Conservation (phyloP, 2,797 vertebrate genomes). For the Gastrophryne carolinensis region DNA sequence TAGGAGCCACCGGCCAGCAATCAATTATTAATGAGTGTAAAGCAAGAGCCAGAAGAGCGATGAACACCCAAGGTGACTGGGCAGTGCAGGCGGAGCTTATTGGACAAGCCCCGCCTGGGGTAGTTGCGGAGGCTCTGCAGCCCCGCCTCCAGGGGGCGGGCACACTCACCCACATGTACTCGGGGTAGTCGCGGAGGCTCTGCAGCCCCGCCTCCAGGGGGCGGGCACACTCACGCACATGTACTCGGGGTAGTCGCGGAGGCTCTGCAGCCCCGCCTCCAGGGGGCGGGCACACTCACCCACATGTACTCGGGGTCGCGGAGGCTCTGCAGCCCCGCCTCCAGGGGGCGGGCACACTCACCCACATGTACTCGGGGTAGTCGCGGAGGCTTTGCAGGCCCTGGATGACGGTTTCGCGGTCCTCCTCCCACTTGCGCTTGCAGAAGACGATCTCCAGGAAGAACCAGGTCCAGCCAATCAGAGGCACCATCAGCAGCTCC, state of each 20-base stretch:
- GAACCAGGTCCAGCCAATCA: conserved; percentile 99
- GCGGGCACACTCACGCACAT: conserved; percentile 87
- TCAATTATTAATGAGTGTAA: too few species aligned
- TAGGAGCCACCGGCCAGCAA: too few species aligned
- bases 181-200: conserved; percentile 87
- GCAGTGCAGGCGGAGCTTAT: too few species aligned
- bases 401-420: conserved; percentile 83
- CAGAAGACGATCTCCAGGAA: conserved; percentile 98
- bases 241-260: conserved; percentile 91
- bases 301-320: conserved; percentile 94
- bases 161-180: conserved; percentile 93
- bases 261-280: conserved; percentile 68
- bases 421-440: conserved; percentile 96
- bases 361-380: conserved; percentile 98
- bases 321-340: conserved; percentile 60
- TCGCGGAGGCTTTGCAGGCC: conserved; percentile 80
- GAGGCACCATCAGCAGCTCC: conserved; percentile 91
- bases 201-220: conserved; percentile 64
- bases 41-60: too few species aligned
- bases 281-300: conserved; percentile 72
- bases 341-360: conserved; percentile 63
- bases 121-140: background rate
- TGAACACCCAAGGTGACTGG: too few species aligned
- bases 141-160: background rate
- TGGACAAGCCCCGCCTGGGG: too few species aligned